phyloP scores from a whole-genome alignment of 2,797 vertebrate genomes.

The Alcedo quadribrachys region DNA sequence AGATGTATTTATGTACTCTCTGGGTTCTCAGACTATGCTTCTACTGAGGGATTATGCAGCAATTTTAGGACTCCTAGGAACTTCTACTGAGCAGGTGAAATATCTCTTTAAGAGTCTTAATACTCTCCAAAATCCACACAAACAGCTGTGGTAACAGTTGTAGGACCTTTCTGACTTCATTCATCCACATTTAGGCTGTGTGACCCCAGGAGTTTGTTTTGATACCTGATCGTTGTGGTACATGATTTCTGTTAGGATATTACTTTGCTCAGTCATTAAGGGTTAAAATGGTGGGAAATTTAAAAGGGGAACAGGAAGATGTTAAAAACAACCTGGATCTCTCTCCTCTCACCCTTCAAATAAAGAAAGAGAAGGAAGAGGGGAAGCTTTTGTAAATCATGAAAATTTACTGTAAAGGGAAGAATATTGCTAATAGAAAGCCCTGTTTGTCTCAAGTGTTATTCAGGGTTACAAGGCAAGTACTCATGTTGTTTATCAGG shows the following conservation, averaged over 20 bases:
- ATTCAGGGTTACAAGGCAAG: not conserved
- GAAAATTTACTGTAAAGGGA: not conserved
- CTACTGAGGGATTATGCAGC: not conserved
- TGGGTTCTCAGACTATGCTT: not conserved
- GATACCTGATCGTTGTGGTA: not conserved
- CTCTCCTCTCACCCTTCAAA: not conserved
- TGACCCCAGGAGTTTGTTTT: not conserved
- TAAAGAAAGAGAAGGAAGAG: not conserved
- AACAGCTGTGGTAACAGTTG: not conserved
- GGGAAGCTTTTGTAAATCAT: not conserved
- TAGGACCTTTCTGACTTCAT: not conserved
- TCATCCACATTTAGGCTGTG: not conserved
- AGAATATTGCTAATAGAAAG: not conserved
- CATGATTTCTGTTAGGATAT: not conserved
- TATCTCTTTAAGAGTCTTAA: not conserved
- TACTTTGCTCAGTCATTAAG: not conserved
- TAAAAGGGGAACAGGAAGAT: not conserved
- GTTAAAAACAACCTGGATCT: not conserved
- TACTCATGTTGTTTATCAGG: conserved; percentile 21
- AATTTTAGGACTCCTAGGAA: not conserved
- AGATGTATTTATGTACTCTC: not conserved
- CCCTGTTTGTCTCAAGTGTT: not conserved
- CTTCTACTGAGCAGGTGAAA: not conserved
- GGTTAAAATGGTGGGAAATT: not conserved
- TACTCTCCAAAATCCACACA: not conserved